phyloP scores from a whole-genome alignment of 2,797 vertebrate genomes.

The Acanthurus leucopareius region DNA sequence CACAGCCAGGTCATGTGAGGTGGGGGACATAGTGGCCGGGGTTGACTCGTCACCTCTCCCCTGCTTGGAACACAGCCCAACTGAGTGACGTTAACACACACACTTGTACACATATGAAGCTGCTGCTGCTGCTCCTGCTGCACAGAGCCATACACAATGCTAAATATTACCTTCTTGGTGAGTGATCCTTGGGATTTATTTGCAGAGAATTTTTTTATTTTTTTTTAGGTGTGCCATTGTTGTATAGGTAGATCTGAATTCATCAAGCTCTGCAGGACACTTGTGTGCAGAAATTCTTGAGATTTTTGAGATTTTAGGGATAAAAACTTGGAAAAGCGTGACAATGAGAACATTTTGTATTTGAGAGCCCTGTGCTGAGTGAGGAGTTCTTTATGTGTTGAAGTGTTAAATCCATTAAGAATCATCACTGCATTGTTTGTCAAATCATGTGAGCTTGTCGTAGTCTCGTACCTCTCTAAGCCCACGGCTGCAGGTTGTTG shows the following conservation, averaged over 20 bases:
- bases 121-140: neutral
- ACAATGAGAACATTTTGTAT: conserved; percentile 3
- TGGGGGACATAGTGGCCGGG: conserved; percentile 53
- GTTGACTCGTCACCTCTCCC: conserved; percentile 60
- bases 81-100: conserved; percentile 31
- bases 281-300: no score
- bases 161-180: neutral
- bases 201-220: neutral
- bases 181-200: neutral
- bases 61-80: conserved; percentile 59
- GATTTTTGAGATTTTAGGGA: no score
- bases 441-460: conserved; percentile 30
- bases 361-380: neutral
- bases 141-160: neutral
- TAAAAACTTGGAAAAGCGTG: neutral
- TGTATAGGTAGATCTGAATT: neutral
- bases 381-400: neutral
- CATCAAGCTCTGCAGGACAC: neutral
- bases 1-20: conserved; percentile 67
- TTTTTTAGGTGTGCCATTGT: neutral
- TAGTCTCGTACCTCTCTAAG: neutral
- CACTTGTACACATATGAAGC: conserved; percentile 1
- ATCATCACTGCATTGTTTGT: neutral
- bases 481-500: neutral
- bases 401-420: conserved; percentile 13